Conservation (phyloP, 2,888 invertebrate genomes). For the Lepidocyrtoides sp. region DNA sequence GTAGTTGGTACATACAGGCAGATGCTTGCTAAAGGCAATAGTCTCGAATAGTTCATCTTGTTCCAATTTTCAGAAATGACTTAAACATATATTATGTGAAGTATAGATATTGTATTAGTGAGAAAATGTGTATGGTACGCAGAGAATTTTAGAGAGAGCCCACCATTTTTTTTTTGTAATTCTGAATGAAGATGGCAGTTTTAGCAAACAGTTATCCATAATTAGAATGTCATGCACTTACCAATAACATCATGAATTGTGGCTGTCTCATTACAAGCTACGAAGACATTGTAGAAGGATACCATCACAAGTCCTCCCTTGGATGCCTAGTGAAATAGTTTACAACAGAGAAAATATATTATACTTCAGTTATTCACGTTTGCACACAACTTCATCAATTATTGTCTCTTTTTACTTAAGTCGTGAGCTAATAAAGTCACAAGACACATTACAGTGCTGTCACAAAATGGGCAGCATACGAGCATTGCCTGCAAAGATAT, state of each 20-base stretch:
- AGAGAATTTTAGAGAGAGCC: neutral
- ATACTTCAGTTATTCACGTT: slow-evolving; percentile 35
- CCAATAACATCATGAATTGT: slow-evolving; percentile 94
- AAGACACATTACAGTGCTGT: neutral
- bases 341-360: slow-evolving; percentile 24
- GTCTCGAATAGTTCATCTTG: too few relatives aligned
- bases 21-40: too few relatives aligned
- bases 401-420: slow-evolving; percentile 47
- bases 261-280: slow-evolving; percentile 94
- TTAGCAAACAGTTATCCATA: neutral
- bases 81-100: neutral
- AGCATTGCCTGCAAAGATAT: neutral
- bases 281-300: slow-evolving; percentile 95
- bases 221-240: slow-evolving; percentile 86
- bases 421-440: neutral
- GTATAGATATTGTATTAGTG: neutral
- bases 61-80: neutral
- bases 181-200: neutral
- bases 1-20: too few relatives aligned
- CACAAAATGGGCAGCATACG: neutral
- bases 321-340: slow-evolving; percentile 88
- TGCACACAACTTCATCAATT: slow-evolving; percentile 59
- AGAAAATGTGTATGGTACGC: too few relatives aligned
- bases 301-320: slow-evolving; percentile 98
- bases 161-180: neutral